Conservation (phyloP, 2,888 invertebrate genomes). For the Habroteleia sp. region DNA sequence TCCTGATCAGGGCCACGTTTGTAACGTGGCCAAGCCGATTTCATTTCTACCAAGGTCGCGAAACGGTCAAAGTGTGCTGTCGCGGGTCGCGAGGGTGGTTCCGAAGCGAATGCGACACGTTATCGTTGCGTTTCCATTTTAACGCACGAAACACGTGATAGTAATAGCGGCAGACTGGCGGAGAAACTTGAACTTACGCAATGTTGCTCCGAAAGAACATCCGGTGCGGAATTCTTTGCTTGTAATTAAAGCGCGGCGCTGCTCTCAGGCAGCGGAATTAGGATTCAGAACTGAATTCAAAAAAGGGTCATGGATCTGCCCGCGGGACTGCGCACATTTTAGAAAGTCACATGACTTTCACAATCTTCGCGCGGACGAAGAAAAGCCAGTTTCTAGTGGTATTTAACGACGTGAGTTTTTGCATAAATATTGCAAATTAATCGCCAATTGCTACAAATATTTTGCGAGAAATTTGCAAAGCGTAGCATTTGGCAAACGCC, state of each 20-base stretch:
- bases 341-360: constrained; percentile 59
- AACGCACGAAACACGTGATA: constrained; percentile 15
- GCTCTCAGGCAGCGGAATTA: constrained; percentile 18
- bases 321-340: constrained; percentile 36
- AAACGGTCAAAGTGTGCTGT: no score
- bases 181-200: constrained; percentile 62
- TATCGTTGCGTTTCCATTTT: constrained; percentile 31
- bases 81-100: not conserved
- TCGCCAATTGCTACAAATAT: constrained; percentile 35
- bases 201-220: constrained; percentile 58
- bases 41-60: no score
- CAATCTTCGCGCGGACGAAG: constrained; percentile 41
- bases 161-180: constrained; percentile 25
- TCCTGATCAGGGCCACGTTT: no score
- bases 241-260: constrained; percentile 41
- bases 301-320: constrained; percentile 45
- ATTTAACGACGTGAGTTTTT: constrained; percentile 51
- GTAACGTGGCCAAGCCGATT: no score
- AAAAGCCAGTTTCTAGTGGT: constrained; percentile 59
- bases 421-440: constrained; percentile 60
- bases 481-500: constrained; percentile 8
- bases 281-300: constrained; percentile 10
- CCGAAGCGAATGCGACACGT: constrained; percentile 32
- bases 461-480: constrained; percentile 38
- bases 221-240: constrained; percentile 53